Evolutionary conservation across 2,888 invertebrate genomes (phyloP).

Genomic region (Cantharis lateralis): DNA sequence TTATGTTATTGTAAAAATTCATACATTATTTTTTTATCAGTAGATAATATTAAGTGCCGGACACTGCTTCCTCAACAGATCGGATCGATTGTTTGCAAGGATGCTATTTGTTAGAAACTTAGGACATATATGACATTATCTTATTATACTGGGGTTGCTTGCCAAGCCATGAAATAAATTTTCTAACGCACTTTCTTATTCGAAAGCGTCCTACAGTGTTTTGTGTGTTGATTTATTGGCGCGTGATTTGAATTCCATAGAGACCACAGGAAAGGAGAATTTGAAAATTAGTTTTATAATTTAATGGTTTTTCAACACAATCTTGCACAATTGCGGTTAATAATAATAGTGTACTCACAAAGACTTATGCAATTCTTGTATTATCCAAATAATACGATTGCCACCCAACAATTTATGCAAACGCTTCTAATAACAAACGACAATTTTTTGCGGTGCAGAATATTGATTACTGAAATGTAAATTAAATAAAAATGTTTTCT

Average conservation of each 20-base stretch:
- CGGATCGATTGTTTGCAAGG: slow-evolving; percentile 45
- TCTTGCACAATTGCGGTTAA: slow-evolving; percentile 14
- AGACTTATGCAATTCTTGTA: slow-evolving; percentile 8
- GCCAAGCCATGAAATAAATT: slow-evolving; percentile 52
- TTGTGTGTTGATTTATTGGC: slow-evolving; percentile 50
- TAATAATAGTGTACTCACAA: background rate
- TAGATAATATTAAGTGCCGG: slow-evolving; percentile 29
- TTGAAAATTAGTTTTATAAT: slow-evolving; percentile 46
- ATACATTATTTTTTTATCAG: slow-evolving; percentile 29
- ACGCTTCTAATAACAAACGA: background rate
- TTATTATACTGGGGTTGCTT: slow-evolving; percentile 52
- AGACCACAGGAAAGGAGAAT: slow-evolving; percentile 40
- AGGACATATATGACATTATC: slow-evolving; percentile 50
- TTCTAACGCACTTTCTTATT: slow-evolving; percentile 50
- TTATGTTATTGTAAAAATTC: slow-evolving; percentile 12
- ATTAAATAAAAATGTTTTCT: too few species aligned
- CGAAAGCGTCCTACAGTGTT: slow-evolving; percentile 45
- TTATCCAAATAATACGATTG: slow-evolving; percentile 6
- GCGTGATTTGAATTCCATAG: slow-evolving; percentile 50
- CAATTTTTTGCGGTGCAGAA: background rate
- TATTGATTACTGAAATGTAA: background rate
- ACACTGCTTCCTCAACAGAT: slow-evolving; percentile 42
- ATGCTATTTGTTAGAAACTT: slow-evolving; percentile 47
- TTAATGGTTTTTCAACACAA: slow-evolving; percentile 23
- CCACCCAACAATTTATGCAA: background rate